Conservation (phyloP, 2,797 vertebrate genomes). For the Monodelphis domestica region DNA sequence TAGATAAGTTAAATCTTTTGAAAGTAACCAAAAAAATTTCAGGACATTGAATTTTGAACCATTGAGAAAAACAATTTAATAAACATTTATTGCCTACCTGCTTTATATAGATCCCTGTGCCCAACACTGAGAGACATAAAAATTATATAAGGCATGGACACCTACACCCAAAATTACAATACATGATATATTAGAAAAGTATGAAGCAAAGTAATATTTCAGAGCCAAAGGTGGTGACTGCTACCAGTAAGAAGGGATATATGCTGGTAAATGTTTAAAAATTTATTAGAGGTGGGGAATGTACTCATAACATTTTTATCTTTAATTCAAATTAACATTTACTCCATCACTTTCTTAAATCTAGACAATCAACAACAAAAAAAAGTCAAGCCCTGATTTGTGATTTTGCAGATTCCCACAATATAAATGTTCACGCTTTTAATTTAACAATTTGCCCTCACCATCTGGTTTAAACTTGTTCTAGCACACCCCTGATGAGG, state of each 20-base stretch:
- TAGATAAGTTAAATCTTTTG: not conserved
- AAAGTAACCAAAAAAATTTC: not conserved
- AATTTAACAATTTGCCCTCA: not conserved
- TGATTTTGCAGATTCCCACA: not conserved
- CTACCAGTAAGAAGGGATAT: not conserved
- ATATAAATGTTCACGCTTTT: not conserved
- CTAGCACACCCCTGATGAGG: not conserved
- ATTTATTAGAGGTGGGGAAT: not conserved
- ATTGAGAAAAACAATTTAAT: not conserved
- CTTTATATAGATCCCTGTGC: fast-evolving
- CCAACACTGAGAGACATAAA: not conserved
- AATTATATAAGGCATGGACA: not conserved
- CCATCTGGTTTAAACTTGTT: not conserved
- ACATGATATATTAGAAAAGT: not conserved
- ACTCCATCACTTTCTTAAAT: not conserved
- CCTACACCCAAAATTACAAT: not conserved
- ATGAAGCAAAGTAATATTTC: not conserved
- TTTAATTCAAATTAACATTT: not conserved
- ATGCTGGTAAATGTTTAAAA: not conserved
- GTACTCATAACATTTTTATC: not conserved
- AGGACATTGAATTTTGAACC: fast-evolving
- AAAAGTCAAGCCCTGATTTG: not conserved
- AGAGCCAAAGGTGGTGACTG: not conserved
- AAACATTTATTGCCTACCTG: not conserved
- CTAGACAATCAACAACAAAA: not conserved